phyloP scores from a whole-genome alignment of 2,888 invertebrate species.

The Philopedon plagiatum region DNA sequence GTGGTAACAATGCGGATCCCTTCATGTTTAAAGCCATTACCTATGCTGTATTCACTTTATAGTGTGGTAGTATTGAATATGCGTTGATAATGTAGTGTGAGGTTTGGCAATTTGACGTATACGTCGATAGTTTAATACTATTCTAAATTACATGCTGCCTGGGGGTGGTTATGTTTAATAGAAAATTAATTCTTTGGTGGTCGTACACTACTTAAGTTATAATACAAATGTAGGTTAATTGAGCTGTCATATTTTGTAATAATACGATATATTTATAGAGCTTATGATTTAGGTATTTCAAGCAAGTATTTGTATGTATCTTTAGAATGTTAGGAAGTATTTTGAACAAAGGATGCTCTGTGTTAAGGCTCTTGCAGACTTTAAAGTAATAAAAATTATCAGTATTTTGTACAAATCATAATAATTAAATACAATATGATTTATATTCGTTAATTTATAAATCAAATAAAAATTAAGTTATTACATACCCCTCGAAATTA shows the following conservation, averaged over 20 bases:
- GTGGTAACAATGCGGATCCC: constrained; percentile 46
- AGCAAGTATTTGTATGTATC: too few relatives aligned
- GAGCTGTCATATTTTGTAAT: not conserved
- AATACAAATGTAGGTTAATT: not conserved
- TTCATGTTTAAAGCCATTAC: constrained; percentile 48
- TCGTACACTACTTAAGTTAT: not conserved
- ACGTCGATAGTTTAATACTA: constrained; percentile 46
- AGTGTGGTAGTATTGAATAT: constrained; percentile 43
- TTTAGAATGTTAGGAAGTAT: too few relatives aligned
- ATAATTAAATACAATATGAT: too few relatives aligned
- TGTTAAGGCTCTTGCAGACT: too few relatives aligned
- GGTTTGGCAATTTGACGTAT: constrained; percentile 39
- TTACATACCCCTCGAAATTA: too few relatives aligned
- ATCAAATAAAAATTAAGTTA: too few relatives aligned
- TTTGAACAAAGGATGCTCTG: too few relatives aligned
- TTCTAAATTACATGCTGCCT: constrained; percentile 40
- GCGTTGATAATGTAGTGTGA: constrained; percentile 38
- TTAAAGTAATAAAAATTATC: too few relatives aligned
- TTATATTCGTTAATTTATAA: too few relatives aligned
- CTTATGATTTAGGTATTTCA: too few relatives aligned
- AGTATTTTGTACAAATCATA: too few relatives aligned
- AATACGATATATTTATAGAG: too few relatives aligned
- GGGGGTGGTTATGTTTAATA: constrained; percentile 38
- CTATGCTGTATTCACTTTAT: constrained; percentile 44
- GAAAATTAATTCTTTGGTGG: constrained; percentile 35